These are phyloP conservation scores for Rhopalosiphum padi DNA, from an alignment of 1,140 invertebrate genomes.

Conservation along the genomic window DNA sequence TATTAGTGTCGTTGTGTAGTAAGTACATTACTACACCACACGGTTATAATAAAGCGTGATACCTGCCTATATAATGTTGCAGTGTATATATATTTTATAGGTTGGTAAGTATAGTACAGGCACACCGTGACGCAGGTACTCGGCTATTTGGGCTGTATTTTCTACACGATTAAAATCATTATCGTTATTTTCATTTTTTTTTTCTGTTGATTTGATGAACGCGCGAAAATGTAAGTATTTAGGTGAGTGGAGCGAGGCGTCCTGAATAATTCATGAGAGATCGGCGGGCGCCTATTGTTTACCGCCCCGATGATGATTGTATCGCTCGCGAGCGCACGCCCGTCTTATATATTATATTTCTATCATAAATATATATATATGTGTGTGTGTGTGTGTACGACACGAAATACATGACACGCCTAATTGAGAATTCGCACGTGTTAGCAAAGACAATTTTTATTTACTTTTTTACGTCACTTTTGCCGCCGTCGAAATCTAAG, in stretches of 20 bases:
- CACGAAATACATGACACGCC: slow-evolving; percentile 14
- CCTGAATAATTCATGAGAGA: slow-evolving; percentile 47
- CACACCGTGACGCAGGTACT: background rate
- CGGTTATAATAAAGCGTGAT: background rate
- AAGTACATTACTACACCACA: background rate
- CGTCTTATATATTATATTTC: background rate
- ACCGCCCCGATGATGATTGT: background rate
- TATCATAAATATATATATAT: background rate
- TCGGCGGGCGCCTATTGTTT: slow-evolving; percentile 20
- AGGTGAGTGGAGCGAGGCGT: slow-evolving; percentile 21
- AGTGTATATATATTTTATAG: background rate
- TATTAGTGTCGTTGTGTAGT: background rate
- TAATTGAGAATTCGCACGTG: slow-evolving; percentile 48
- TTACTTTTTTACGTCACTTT: slow-evolving; percentile 37
- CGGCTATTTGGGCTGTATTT: background rate
- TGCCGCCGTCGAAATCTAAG: background rate
- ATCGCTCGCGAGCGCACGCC: background rate
- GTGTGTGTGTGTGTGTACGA: background rate
- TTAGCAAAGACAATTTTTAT: background rate
- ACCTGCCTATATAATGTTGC: no score
- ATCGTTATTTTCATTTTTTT: slow-evolving; percentile 2
- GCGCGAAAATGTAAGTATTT: slow-evolving; percentile 27
- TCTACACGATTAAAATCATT: background rate
- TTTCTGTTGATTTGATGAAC: background rate
- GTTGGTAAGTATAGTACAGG: background rate